Evolutionary conservation across 2,888 invertebrate species (phyloP).

Genomic region (Neoascia interrupta): DNA sequence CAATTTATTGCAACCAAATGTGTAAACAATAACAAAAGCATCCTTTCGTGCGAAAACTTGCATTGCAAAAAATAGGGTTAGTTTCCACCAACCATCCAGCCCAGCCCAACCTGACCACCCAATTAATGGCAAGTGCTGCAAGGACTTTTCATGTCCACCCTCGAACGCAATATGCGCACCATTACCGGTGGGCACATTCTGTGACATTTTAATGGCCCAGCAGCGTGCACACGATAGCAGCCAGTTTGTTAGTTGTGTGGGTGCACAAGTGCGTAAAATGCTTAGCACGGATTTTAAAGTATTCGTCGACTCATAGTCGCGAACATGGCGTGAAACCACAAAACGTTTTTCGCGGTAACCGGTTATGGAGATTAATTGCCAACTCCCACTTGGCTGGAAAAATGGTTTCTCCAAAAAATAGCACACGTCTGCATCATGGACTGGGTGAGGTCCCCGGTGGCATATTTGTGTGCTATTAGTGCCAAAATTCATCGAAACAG

Average conservation of each 20-base stretch:
- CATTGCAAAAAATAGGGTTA: constrained; percentile 26
- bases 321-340: constrained; percentile 69
- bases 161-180: too few species aligned
- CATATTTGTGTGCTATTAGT: constrained; percentile 56
- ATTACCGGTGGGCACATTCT: neutral
- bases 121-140: constrained; percentile 54
- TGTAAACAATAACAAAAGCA: constrained; percentile 68
- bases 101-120: constrained; percentile 30
- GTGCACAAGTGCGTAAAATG: constrained; percentile 70
- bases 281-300: constrained; percentile 66
- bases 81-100: constrained; percentile 57
- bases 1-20: constrained; percentile 68
- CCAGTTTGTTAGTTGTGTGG: too few species aligned
- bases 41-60: constrained; percentile 52
- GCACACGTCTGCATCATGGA: neutral
- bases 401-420: constrained; percentile 26
- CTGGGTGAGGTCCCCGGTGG: constrained; percentile 12
- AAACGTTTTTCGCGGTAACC: constrained; percentile 69
- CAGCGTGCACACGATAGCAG: too few species aligned
- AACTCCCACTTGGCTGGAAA: constrained; percentile 13
- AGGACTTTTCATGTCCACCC: constrained; percentile 55
- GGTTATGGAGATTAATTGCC: constrained; percentile 69
- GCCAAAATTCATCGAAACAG: constrained; percentile 46
- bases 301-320: constrained; percentile 38
- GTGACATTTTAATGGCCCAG: neutral